phyloP scores from a whole-genome alignment of 2,888 invertebrate species.

The Drosophila phalerata region DNA sequence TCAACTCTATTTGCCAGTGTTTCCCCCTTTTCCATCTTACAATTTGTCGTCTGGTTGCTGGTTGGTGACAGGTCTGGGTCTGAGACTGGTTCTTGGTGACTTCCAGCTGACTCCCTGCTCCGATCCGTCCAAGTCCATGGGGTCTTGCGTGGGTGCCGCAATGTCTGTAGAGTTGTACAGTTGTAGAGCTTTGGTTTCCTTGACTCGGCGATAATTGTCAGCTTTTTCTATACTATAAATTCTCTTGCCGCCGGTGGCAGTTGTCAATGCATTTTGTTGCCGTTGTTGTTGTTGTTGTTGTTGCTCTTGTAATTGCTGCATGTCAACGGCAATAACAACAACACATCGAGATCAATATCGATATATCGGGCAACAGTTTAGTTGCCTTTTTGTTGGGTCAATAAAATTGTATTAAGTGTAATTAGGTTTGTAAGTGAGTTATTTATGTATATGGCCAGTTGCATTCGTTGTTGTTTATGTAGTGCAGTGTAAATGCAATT shows the following conservation, averaged over 20 bases:
- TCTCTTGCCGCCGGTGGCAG: constrained; percentile 51
- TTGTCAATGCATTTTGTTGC: constrained; percentile 49
- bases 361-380: constrained; percentile 47
- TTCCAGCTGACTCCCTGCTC: constrained; percentile 6
- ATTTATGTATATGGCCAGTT: constrained; percentile 61
- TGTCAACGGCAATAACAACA: constrained; percentile 51
- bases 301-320: constrained; percentile 61
- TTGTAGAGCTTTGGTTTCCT: constrained; percentile 34
- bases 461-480: constrained; percentile 46
- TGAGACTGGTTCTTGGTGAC: constrained; percentile 11
- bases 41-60: constrained; percentile 4
- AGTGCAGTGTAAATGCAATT: constrained; percentile 42
- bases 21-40: neutral
- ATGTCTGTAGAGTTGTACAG: constrained; percentile 23
- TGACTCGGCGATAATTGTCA: constrained; percentile 65
- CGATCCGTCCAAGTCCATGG: constrained; percentile 5
- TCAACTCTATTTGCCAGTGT: constrained; percentile 6
- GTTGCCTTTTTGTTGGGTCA: constrained; percentile 48
- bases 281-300: constrained; percentile 42
- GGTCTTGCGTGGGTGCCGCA: constrained; percentile 54
- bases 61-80: constrained; percentile 31
- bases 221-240: constrained; percentile 64
- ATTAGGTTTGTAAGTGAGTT: constrained; percentile 75
- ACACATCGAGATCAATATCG: constrained; percentile 57
- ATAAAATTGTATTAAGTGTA: constrained; percentile 76